Evolutionary conservation across 1,140 invertebrate genomes (phyloP).

Genomic region (Drosophila bifasciata): DNA sequence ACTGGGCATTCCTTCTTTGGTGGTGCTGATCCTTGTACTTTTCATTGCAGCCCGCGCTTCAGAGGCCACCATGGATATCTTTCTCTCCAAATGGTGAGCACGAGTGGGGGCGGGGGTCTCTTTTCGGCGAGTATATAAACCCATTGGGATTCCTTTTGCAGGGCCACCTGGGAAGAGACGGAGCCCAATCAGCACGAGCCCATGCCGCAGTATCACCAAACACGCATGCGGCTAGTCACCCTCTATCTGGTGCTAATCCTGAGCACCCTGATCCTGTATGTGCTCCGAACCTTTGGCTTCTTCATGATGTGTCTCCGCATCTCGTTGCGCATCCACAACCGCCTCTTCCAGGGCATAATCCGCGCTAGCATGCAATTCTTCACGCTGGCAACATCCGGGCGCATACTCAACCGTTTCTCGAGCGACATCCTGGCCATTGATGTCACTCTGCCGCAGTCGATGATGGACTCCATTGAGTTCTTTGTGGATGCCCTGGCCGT

Average conservation of each 20-base stretch:
- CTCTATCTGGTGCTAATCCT: conserved; percentile 69
- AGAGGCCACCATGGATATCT: conserved; percentile 90
- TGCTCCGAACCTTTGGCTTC: conserved; percentile 89
- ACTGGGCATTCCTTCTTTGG: conserved; percentile 87
- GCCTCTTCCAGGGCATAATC: conserved; percentile 92
- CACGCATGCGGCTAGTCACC: conserved; percentile 49
- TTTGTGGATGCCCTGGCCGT: conserved; percentile 88
- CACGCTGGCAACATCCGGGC: conserved; percentile 92
- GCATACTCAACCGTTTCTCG: conserved; percentile 93
- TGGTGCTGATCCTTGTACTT: conserved; percentile 86
- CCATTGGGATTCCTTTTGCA: neutral
- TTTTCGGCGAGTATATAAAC: neutral
- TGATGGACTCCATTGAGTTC: conserved; percentile 90
- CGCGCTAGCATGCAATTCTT: conserved; percentile 94
- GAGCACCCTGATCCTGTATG: conserved; percentile 64
- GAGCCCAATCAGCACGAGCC: conserved; percentile 60
- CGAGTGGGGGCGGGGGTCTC: too few relatives aligned
- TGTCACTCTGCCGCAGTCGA: conserved; percentile 90
- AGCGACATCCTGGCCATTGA: conserved; percentile 94
- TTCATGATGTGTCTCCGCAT: conserved; percentile 92
- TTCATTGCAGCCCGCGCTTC: conserved; percentile 88
- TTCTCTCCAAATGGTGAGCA: conserved; percentile 89
- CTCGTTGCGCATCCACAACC: conserved; percentile 92
- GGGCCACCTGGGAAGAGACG: conserved; percentile 82
- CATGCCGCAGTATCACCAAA: conserved; percentile 47